phyloP scores from a whole-genome alignment of 2,797 vertebrate genomes.

The Halcyon chelicuti region DNA sequence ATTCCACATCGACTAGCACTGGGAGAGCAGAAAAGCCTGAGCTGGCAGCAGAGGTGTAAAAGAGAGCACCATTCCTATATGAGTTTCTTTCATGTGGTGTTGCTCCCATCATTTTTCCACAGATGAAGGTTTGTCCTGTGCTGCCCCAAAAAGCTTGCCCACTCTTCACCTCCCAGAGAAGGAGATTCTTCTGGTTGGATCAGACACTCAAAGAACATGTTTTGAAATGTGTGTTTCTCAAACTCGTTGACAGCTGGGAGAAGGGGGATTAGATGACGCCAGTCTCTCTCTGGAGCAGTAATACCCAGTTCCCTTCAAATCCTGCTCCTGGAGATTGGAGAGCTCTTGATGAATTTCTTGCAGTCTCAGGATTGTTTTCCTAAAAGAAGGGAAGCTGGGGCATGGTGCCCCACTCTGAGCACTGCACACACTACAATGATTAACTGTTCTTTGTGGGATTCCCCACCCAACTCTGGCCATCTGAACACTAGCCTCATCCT shows the following conservation, averaged over 20 bases:
- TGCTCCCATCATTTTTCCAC: neutral
- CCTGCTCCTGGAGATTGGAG: neutral
- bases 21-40: neutral
- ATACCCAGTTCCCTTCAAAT: neutral
- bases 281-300: neutral
- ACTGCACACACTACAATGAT: neutral
- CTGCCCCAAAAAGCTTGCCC: neutral
- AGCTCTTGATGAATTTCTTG: neutral
- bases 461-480: fast-evolving
- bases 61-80: neutral
- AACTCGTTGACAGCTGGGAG: neutral
- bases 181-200: neutral
- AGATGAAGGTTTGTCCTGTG: neutral
- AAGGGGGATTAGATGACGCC: fast-evolving
- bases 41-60: neutral
- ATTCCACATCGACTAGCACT: neutral
- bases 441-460: neutral
- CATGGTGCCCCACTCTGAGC: neutral
- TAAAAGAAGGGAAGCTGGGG: neutral
- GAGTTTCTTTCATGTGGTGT: neutral
- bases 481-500: neutral
- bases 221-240: neutral
- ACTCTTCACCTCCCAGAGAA: neutral
- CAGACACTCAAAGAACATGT: fast-evolving
- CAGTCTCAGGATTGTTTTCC: neutral